Percentiles rank a stretch among this genome's conserved stretches.
Evolutionary conservation across 2,888 invertebrate species (phyloP).

Genomic region (Anarsia innoxiella): DNA sequence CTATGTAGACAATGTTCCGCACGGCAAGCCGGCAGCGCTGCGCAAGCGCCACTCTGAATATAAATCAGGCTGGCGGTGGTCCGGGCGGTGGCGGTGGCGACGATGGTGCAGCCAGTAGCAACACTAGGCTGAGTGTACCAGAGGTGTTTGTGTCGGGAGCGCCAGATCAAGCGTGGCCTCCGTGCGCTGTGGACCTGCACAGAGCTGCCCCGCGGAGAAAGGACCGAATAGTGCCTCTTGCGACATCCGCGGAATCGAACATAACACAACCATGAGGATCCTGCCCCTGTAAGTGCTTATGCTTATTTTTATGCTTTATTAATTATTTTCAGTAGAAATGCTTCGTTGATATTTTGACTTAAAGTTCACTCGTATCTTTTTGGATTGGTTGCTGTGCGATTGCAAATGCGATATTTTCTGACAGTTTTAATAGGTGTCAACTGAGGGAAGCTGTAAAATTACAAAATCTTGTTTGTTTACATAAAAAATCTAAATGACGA

Average conservation of each 20-base stretch:
- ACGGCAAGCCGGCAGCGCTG: conserved; percentile 35
- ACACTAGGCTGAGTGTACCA: conserved; percentile 41
- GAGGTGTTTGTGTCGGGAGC: conserved; percentile 36
- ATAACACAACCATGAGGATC: conserved; percentile 52
- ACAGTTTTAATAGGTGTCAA: no score
- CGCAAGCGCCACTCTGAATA: conserved; percentile 41
- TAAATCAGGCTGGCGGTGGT: conserved; percentile 44
- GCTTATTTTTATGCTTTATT: not conserved
- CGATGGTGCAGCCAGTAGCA: conserved; percentile 38
- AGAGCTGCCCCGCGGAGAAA: conserved; percentile 50
- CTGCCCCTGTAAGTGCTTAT: conserved; percentile 53
- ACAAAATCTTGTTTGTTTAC: not conserved
- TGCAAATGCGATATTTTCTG: conserved; percentile 49
- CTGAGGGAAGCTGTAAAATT: not conserved
- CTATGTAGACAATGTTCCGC: conserved; percentile 39
- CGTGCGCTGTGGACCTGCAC: conserved; percentile 59
- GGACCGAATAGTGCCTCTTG: conserved; percentile 44
- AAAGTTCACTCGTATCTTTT: not conserved
- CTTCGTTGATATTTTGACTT: not conserved
- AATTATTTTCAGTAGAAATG: no score
- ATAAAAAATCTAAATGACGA: not conserved
- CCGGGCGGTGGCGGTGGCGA: conserved; percentile 31
- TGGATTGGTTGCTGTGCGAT: conserved; percentile 44
- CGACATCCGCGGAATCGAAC: conserved; percentile 33
- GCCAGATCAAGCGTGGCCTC: conserved; percentile 63